Base-by-base conservation (phyloP, 2,113 vertebrate species). In the Promerops cafer region DNA sequence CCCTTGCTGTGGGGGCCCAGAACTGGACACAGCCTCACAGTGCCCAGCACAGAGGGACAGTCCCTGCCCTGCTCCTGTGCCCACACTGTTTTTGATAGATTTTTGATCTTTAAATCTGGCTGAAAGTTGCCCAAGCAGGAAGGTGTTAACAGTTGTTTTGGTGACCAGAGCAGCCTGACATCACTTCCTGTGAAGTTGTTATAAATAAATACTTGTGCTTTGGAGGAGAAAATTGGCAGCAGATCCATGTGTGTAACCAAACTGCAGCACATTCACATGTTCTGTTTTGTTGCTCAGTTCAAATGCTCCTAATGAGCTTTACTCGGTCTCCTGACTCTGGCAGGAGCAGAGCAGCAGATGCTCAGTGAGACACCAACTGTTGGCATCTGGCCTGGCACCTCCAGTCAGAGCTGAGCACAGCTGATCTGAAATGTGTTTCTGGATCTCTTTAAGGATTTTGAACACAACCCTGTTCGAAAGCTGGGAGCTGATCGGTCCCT, bases 381-480 rank as follows among this genome's bases (percentile, higher is more conserved):
- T 13, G 33, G 52, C 72, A 31, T 74, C 94, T 96, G 93, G 31
- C 64, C 56, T 68, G 69, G 56, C 69, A 19, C n/a, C 63, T 75
- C 31, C 23, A 16, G 37, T 15, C 21, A 15, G 69, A 42, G 74
- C 76, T 66, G 30, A 44, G 61, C 61, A 30, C 77, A 77, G 66
- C 52, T 5, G 1, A 23, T 45, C 50, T 76, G 22, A 75, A 56
- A 95, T 2, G 49, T 11, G n/a, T 47, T 96, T 83, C 52, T 91
- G 93, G 8, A 18, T 97, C 91, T 93, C 77, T 96, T 97, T 5
- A 82, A 99, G 99, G 99, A 97, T 99, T 96, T 93, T 99, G 96
- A 99, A 99, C 96, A 98, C 99, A 9, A 99, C 99, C 11, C 89
- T 99, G 53, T 99, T 99, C 97, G 99, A 99, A 97, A 99, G 99